Percentiles rank a stretch among this genome's conserved stretches.
These are phyloP conservation scores for Amphipoea oculea DNA, from an alignment of 2,888 invertebrate genomes.

Conservation along the genomic window DNA sequence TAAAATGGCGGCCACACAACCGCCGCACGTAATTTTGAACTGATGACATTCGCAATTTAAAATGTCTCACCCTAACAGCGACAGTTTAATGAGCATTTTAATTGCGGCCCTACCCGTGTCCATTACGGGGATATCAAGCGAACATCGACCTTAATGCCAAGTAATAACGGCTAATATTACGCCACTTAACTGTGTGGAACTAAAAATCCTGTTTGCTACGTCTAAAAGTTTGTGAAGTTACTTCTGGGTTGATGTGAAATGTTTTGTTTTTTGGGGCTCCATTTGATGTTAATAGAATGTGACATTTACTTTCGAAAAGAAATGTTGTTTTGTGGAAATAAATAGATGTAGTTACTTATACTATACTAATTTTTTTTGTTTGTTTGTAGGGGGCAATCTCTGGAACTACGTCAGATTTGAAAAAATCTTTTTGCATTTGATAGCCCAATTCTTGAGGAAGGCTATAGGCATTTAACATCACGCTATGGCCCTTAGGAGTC, in stretches of 20 bases:
- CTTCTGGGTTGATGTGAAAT: constrained; percentile 37
- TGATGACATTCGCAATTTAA: constrained; percentile 75
- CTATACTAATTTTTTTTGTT: no score
- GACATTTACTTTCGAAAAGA: constrained; percentile 17
- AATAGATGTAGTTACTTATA: background rate
- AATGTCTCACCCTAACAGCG: constrained; percentile 68
- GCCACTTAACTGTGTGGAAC: constrained; percentile 37
- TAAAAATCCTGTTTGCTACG: constrained; percentile 49
- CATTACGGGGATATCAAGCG: constrained; percentile 66
- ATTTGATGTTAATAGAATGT: constrained; percentile 28
- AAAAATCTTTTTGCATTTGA: no score
- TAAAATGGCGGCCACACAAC: constrained; percentile 64
- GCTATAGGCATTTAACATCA: no score
- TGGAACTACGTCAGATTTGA: no score
- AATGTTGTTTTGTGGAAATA: background rate
- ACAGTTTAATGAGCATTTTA: constrained; percentile 78
- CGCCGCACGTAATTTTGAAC: constrained; percentile 67
- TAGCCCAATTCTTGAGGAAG: no score
- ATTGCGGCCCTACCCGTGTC: constrained; percentile 76
- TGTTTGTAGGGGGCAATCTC: no score
- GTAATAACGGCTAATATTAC: constrained; percentile 53
- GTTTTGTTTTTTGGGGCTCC: constrained; percentile 34
- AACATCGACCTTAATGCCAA: constrained; percentile 65
- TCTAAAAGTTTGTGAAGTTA: constrained; percentile 48
- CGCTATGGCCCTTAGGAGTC: no score